Base-by-base conservation (phyloP, 2,888 invertebrate genomes). In the Caenorhabditis sp. region DNA sequence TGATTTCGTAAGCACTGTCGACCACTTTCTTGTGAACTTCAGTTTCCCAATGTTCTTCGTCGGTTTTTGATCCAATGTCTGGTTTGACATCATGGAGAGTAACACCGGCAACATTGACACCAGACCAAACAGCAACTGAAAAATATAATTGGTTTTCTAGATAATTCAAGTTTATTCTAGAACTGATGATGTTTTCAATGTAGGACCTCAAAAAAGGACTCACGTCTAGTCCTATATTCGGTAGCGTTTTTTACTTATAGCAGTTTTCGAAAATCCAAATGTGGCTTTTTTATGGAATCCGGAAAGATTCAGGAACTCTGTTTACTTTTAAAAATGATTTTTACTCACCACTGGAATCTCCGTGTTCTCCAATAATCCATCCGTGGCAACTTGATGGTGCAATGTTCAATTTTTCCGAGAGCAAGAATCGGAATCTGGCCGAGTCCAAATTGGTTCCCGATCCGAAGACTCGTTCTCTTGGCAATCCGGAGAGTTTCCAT, bases 381-480 rank as follows among this genome's bases (percentile, higher is more conserved):
- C 94, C 95, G 88, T 95, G 95, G 86, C 93, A 93, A 77, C 93
- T 94, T 17, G 92, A 92, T 5, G 95, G 92, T 0, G 94, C 93
- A 52, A 95, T 92, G 70, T 92, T 91, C 63, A 95, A 90, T 58
- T 77, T 76, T 63, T 95, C 93, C 0, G 94, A 93, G 83, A 95
- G 91, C 67, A 95, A 90, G 89, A 94, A 95, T 43, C 95, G 92
- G 90, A 96, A 95, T 75, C 95, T 91, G 0, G 94, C 93, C 0
- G 95, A 94, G 89, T 95, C 95, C 84, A 96, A 91, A 89, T 95
- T 95, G 52, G 95, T 95, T 7, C 95, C 95, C 57, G 94, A 94
- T 12, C 95, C 95, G 87, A 96, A 92, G 59, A 95, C 93, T 43
- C 93, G 92, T 88, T 94, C 91, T 88, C 92, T 92, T 12, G 95